phyloP scores from a whole-genome alignment of 2,797 vertebrate species.

The Emys orbicularis region DNA sequence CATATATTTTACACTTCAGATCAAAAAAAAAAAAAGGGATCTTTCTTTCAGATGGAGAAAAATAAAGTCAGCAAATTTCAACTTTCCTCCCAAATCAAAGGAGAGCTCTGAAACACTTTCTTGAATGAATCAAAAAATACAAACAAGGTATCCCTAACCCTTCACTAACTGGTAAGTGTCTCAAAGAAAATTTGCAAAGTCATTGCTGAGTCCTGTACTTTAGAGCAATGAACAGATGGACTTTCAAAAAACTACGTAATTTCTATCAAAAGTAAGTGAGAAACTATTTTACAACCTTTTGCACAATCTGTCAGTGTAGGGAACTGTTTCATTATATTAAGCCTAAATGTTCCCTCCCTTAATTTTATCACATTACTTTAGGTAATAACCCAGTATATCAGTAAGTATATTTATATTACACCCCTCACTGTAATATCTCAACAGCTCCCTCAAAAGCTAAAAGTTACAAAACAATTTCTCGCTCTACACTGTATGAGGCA shows the following conservation, averaged over 20 bases:
- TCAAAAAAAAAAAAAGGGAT: neutral
- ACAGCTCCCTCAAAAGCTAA: neutral
- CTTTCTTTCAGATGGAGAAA: neutral
- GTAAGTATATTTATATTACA: neutral
- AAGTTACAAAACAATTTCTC: neutral
- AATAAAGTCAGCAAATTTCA: neutral
- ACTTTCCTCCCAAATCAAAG: neutral
- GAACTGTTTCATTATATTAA: neutral
- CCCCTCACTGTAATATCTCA: no score
- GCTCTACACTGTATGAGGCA: neutral
- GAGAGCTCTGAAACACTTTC: neutral
- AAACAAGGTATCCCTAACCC: neutral
- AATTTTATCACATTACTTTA: neutral
- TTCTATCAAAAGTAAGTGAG: no score
- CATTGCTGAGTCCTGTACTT: neutral
- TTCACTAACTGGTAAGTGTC: neutral
- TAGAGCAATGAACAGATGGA: neutral
- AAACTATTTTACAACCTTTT: no score
- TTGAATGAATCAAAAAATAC: neutral
- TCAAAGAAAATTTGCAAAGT: neutral
- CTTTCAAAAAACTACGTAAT: neutral
- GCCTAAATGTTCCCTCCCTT: neutral
- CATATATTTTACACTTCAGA: neutral
- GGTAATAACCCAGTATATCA: no score
- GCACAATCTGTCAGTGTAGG: no score